These are phyloP conservation scores for Scrobipalpa costella DNA, from an alignment of 2,888 invertebrate genomes.

Conservation along the genomic window DNA sequence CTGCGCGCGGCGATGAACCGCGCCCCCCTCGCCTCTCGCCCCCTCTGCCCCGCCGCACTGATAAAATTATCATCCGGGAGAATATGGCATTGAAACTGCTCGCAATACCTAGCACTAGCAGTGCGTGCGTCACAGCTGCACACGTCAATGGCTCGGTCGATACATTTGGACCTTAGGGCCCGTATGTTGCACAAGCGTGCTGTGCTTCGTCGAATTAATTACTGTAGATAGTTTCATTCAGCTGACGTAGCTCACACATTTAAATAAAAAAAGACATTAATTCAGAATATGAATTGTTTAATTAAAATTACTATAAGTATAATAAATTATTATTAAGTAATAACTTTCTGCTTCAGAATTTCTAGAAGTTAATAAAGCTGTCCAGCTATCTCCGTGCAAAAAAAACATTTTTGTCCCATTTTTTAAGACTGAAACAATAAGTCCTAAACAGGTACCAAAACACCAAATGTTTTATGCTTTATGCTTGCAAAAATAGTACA, in stretches of 20 bases:
- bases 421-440: too few species aligned
- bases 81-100: conserved; percentile 70
- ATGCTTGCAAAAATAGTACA: too few species aligned
- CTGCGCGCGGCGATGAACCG: conserved; percentile 46
- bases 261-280: background rate
- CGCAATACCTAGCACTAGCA: conserved; percentile 20
- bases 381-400: too few species aligned
- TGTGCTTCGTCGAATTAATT: background rate
- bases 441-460: too few species aligned
- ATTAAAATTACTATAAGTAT: background rate
- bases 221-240: background rate
- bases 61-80: conserved; percentile 62
- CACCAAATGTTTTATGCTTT: too few species aligned
- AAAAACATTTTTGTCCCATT: too few species aligned
- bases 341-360: too few species aligned
- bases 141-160: conserved; percentile 14
- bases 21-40: conserved; percentile 32
- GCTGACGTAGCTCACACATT: background rate
- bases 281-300: background rate
- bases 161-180: conserved; percentile 9
- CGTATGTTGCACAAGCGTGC: conserved; percentile 11
- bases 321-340: too few species aligned
- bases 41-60: conserved; percentile 42
- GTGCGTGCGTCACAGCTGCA: conserved; percentile 27
- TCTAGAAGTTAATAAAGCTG: too few species aligned